Percentiles rank a stretch among this genome's conserved stretches.
Evolutionary conservation across 35 echinoderm and acorn worm species (phyloP).

Genomic region (Apostichopus japonicus): DNA sequence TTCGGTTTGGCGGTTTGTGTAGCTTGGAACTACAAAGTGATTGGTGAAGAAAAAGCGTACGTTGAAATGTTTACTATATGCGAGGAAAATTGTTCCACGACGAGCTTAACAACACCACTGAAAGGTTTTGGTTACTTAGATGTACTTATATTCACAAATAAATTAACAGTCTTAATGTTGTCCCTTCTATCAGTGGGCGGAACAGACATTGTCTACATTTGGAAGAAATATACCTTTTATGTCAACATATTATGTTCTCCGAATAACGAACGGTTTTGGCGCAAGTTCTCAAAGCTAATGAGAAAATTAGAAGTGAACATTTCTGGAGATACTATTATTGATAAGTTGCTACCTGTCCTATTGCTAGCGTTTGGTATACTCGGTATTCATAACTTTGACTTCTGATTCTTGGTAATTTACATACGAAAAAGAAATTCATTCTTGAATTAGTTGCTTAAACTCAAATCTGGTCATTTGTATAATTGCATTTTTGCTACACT

Average conservation of each 20-base stretch:
- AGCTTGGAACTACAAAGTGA: slow-evolving; percentile 6
- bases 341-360: slow-evolving; percentile 10
- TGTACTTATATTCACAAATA: background rate
- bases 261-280: background rate
- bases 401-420: background rate
- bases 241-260: slow-evolving; percentile 1
- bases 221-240: background rate
- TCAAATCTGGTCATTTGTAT: too few relatives aligned
- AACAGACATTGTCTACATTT: slow-evolving; percentile 16
- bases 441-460: too few relatives aligned
- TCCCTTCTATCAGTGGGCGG: slow-evolving; percentile 6
- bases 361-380: slow-evolving; percentile 10
- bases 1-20: slow-evolving; percentile 10
- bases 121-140: background rate
- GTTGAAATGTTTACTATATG: too few relatives aligned
- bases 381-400: background rate
- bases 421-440: too few relatives aligned
- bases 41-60: background rate
- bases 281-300: background rate
- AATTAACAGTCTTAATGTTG: background rate
- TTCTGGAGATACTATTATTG: background rate
- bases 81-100: too few relatives aligned
- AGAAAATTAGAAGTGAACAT: background rate
- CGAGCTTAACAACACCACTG: background rate
- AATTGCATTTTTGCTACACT: too few relatives aligned